phyloP scores from a whole-genome alignment of 2,888 invertebrate genomes.

The Leptopterna dolabrata region DNA sequence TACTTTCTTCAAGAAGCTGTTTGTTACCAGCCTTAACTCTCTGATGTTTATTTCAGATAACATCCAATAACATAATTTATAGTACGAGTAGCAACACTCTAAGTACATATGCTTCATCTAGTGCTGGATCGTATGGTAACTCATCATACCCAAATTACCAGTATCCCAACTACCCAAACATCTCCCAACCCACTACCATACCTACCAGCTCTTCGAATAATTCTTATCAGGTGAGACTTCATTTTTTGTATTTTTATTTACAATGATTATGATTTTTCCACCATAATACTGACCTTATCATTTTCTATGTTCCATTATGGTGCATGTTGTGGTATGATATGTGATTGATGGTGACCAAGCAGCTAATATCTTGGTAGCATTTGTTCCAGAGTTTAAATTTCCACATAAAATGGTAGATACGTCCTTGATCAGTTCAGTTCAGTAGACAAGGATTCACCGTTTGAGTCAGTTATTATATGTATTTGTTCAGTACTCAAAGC shows the following conservation, averaged over 20 bases:
- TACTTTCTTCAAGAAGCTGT: slow-evolving; percentile 31
- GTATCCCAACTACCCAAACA: slow-evolving; percentile 55
- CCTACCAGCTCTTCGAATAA: slow-evolving; percentile 54
- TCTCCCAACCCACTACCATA: slow-evolving; percentile 52
- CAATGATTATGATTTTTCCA: neutral
- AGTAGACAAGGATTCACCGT: too few species aligned
- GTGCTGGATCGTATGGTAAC: slow-evolving; percentile 57
- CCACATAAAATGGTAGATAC: too few species aligned
- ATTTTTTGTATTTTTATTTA: neutral
- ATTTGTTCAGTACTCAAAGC: too few species aligned
- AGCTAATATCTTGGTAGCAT: too few species aligned
- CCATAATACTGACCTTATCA: neutral
- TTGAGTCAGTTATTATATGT: too few species aligned
- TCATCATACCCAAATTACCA: slow-evolving; percentile 57
- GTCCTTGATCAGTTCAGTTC: too few species aligned
- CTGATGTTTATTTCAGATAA: slow-evolving; percentile 55
- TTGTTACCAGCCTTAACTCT: slow-evolving; percentile 46
- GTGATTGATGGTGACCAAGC: too few species aligned
- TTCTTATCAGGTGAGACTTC: slow-evolving; percentile 56
- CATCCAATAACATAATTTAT: slow-evolving; percentile 58
- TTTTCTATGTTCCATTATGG: neutral
- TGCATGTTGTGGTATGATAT: neutral
- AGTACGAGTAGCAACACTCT: slow-evolving; percentile 57
- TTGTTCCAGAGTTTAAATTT: too few species aligned
- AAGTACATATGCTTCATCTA: slow-evolving; percentile 58